Evolutionary conservation across 2,797 vertebrate genomes (phyloP), one percentile per base, ranked within the genome.

Genomic region (Austrolebias charrua): DNA sequence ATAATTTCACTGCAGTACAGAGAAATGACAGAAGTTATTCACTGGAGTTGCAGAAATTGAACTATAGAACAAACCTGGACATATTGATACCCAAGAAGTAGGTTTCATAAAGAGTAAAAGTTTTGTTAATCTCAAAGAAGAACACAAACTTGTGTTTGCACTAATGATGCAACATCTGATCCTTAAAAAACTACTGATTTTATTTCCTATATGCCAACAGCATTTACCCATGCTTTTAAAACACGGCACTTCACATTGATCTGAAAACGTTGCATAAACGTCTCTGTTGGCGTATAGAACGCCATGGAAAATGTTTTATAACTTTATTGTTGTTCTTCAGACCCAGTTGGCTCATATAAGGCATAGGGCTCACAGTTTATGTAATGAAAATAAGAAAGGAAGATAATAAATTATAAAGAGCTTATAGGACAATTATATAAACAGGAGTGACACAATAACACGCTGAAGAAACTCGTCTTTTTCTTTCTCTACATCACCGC

Each of bases 281-380:
- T 84, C 52, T 74, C 59, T 20, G 62, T 45, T 51, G 60, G 64
- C 63, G 73, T 80, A 69, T 52, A 24, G 78, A 81, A 80, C 73
- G 57, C 24, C 57, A 73, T 74, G 57, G 66, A 3, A 63, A 83
- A 80, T 73, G 56, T 84, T 80, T 89, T 89, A 89, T 60, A 59
- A 66, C 82, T 90, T 89, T 85, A 76, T 87, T 75, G 82, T 67
- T 50, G 69, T 72, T 80, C 75, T 78, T 86, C 76, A 72, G 74
- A 79, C 38, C 65, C 35, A 72, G 75, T 81, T 89, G 78, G 75
- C 71, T 89, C 81, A 86, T 79, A 87, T 75, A 74, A 81, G 60
- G 51, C 47, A 10, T 16, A 45, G 61, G 19, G 59, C 57, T 77
- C 64, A 61, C 59, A 73, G 81, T 87, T 86, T 83, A 86, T 78